Evolutionary conservation across 2,797 vertebrate genomes (phyloP), one percentile per base, ranked within the genome.

Genomic region (Thunnus albacares): DNA sequence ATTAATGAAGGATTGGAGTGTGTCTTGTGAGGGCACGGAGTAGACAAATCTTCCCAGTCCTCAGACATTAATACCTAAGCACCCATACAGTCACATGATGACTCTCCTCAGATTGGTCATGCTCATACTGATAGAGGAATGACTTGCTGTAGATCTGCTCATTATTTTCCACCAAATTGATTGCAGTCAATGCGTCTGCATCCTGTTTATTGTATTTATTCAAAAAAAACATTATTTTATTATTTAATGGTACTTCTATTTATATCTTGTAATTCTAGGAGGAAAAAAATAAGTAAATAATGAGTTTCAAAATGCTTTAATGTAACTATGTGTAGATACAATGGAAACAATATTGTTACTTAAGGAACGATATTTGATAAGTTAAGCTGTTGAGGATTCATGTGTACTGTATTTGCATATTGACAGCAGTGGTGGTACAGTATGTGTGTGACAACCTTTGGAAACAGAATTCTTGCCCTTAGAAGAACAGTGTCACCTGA

Each of bases 1-100:
- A 92, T 90, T 87, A 90, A 84, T 73, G 56, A 15, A 74, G 59
- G 71, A 80, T 28, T 80, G 70, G 70, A 83, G 62, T 67, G 67
- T 78, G 71, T 72, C 74, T 86, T 64, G 71, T 84, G 79, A 77
- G 79, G 79, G 62, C 60, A 56, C 2, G 3, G 56, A 62, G 35
- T 69, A 59, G 79, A 78, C 66, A 77, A 69, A 87, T 77, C 76
- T 74, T 62, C 38, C 35, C 51, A 52, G 67, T 84, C 67, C 71
- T 84, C 59, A 66, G 70, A 74, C 72, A 77, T 79, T 75, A 74
- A 80, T 67, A 82, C 67, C 41, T 41, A 10, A 63, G 38, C 68
- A 45, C 43, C 15, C 45, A 55, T 43, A 58, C 45, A 73, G 26
- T n/a, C 52, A 38, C 53, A 53, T 12, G 41, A 28, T 35, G 56